Evolutionary conservation across 2,797 vertebrate species (phyloP), one percentile per base, ranked within the genome.

Genomic region (Acomys russatus): DNA sequence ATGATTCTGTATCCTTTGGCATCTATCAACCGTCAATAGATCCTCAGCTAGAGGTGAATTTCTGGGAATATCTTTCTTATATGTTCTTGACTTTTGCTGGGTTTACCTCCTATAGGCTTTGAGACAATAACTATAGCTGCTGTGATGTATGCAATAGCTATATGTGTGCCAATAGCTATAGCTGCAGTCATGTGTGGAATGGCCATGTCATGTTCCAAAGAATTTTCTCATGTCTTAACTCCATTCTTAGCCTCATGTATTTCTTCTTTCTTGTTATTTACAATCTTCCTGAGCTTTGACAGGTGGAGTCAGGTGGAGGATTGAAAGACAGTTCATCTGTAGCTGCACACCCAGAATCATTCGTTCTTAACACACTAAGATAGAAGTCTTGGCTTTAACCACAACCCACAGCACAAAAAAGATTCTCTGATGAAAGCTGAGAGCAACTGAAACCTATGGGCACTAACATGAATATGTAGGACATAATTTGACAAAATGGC

Each of bases 201-300:
- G 6, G 64, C 2, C 11, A 70, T 86, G 30, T 68, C 44, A n/a
- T 70, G 12, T 66, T 9, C 3, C 44, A 4, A 38, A 51, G 30
- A 14, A 20, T 7, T 68, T 61, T 25, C 56, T 23, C 12, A 23
- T 9, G 8, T 63, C 22, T 38, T 38, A 2, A 3, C 11, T 7
- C 23, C 20, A 63, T 54, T 70, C 30, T 8, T 17, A 2, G 28
- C 3, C 3, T 23, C 1, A 23, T 6, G 6, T 2, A 6, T 17
- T 86, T 11, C 2, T 54, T 86, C 30, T 86, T 86, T 3, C 12
- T 25, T 71, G 2, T 35, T 30, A 22, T 15, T 12, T 30, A 25
- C 33, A 68, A 9, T 71, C 7, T 71, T 56, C 14, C 15, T 71
- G 12, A 87, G 22, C 66, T 20, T 56, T 71, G 14, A 23, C 22